Base-by-base conservation (phyloP, 2,113 vertebrate genomes). In the Dicentrarchus labrax region DNA sequence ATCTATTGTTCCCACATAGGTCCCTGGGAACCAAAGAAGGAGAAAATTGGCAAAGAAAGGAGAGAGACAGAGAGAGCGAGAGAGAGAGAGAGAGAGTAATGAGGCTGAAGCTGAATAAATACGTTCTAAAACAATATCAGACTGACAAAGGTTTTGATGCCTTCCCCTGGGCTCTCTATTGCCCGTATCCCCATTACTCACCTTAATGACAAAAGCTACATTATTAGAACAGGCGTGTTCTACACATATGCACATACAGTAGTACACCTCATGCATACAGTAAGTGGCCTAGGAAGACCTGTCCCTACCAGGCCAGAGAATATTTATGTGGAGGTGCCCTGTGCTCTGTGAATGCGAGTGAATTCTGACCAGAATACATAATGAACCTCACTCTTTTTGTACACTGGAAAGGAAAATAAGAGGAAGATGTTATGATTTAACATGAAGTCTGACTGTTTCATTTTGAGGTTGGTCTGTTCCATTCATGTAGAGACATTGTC, bases 1-100 rank as follows among this genome's bases (percentile, higher is more conserved):
- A 88, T 89, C 92, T 90, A 94, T 95, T 95, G 93, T 96, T 95
- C 91, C 91, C 81, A 89, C 70, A 79, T 85, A 89, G 85, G 91
- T 80, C 84, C 92, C 89, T 77, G 87, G 90, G 86, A 88, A 88
- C 74, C 74, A 87, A 83, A 86, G 85, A 84, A 84, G 80, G 89
- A 87, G 88, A 88, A 93, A 91, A 94, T 87, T 77, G 87, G 67
- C 67, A 76, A 50, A 78, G 62, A 67, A 51, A 69, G 41, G 66
- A 64, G 56, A 57, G 66, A 80, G 83, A 73, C 50, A 13, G 41
- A 45, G 67, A 50, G 36, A 67, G 10, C 36, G 54, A 68, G 76
- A 17, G 47, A 68, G 22, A 59, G 78, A 21, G 60, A 65, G 68
- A 24, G 53, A 71, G 67, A 64, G 67, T 94, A 93, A 95, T 94